A percentile compares a stretch with the other conserved stretches of the same genome.
These are phyloP conservation scores for Lithophane socia DNA, from an alignment of 2,888 invertebrate species.

Conservation along the genomic window DNA sequence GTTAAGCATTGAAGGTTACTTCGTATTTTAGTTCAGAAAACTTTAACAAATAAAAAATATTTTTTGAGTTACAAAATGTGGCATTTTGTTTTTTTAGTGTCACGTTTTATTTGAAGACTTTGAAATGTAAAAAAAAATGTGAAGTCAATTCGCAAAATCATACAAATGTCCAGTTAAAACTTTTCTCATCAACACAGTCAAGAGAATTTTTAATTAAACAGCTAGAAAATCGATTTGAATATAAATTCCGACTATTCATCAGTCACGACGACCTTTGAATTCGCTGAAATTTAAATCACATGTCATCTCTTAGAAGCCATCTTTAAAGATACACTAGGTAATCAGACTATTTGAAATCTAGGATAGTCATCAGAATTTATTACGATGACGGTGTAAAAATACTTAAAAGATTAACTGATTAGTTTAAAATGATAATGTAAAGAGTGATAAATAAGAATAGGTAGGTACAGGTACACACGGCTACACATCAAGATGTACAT, in stretches of 20 bases:
- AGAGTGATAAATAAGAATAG: background rate
- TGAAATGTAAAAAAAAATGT: background rate
- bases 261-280: slow-evolving; percentile 53
- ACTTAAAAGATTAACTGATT: background rate
- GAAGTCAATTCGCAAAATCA: slow-evolving; percentile 15
- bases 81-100: background rate
- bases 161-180: slow-evolving; percentile 34
- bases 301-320: slow-evolving; percentile 44
- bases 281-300: slow-evolving; percentile 41
- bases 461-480: too few relatives aligned
- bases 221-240: slow-evolving; percentile 47
- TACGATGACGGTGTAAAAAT: slow-evolving; percentile 38
- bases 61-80: background rate
- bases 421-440: background rate
- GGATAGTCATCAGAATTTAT: slow-evolving; percentile 31
- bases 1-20: slow-evolving; percentile 32
- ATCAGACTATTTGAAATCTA: slow-evolving; percentile 37
- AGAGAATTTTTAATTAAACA: slow-evolving; percentile 33
- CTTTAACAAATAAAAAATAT: background rate
- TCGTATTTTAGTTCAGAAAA: slow-evolving; percentile 20
- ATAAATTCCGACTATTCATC: slow-evolving; percentile 36
- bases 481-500: too few relatives aligned
- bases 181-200: slow-evolving; percentile 15
- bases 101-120: slow-evolving; percentile 2
- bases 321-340: slow-evolving; percentile 43